These are phyloP conservation scores for Vanacampus margaritifer DNA, from an alignment of 2,113 vertebrate genomes.

Conservation along the genomic window DNA sequence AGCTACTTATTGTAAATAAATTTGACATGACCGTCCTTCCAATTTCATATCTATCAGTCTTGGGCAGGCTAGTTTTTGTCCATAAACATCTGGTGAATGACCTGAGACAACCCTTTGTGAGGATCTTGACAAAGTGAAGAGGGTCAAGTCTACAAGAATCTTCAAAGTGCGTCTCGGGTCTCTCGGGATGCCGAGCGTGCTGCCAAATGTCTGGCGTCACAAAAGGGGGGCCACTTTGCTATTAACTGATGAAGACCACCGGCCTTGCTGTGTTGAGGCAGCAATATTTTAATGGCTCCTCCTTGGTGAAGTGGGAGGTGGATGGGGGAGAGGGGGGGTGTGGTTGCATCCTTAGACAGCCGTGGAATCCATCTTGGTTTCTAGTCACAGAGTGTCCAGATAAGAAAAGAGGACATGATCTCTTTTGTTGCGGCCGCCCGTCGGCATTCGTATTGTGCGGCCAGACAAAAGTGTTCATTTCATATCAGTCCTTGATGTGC, in stretches of 20 bases:
- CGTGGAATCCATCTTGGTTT: slow-evolving; percentile 1
- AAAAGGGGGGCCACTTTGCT: neutral
- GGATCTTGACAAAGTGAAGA: neutral
- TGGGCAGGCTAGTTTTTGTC: neutral
- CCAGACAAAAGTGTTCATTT: slow-evolving; percentile 2
- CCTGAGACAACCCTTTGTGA: neutral
- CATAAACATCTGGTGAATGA: neutral
- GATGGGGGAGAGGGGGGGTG: neutral
- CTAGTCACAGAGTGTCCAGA: neutral
- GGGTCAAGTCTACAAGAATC: neutral
- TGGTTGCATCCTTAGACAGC: neutral
- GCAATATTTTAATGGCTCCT: slow-evolving; percentile 3
- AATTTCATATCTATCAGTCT: neutral
- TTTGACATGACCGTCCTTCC: too few relatives aligned
- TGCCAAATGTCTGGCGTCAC: neutral
- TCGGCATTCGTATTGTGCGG: neutral
- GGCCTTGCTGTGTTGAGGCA: neutral
- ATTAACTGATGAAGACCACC: slow-evolving; percentile 3
- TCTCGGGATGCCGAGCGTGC: neutral
- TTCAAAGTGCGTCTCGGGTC: neutral
- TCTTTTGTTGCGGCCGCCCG: neutral
- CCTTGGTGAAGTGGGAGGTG: neutral
- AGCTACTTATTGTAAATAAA: too few relatives aligned
- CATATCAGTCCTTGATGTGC: neutral
- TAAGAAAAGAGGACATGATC: slow-evolving; percentile 4